Percentiles rank a stretch among this genome's conserved stretches.
These are phyloP conservation scores for Antheraea mylitta DNA, from an alignment of 1,140 invertebrate species.

Conservation along the genomic window DNA sequence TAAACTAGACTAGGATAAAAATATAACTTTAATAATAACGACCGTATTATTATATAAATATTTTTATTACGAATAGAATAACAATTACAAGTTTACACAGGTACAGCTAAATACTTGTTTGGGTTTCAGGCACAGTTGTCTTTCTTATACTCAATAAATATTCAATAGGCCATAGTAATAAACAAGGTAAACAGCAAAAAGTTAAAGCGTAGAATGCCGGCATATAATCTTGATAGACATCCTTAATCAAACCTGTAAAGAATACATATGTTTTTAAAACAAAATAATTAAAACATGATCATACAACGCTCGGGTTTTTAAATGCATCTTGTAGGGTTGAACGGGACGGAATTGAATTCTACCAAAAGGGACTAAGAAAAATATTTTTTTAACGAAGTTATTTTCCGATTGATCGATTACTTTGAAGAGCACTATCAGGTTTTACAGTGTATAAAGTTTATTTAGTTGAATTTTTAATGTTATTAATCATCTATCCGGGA, in stretches of 20 bases:
- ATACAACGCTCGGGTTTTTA: neutral
- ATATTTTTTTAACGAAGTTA: too few species aligned
- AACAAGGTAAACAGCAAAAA: constrained; percentile 57
- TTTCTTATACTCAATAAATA: constrained; percentile 32
- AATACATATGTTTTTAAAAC: constrained; percentile 5
- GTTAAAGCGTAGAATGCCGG: constrained; percentile 60
- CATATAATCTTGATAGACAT: constrained; percentile 51
- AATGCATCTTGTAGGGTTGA: neutral
- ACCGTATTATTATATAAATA: neutral
- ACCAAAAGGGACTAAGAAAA: too few species aligned
- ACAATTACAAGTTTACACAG: neutral
- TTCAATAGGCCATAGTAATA: constrained; percentile 60
- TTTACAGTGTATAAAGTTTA: too few species aligned
- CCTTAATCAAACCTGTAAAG: constrained; percentile 60
- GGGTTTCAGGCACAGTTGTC: neutral
- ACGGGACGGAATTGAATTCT: too few species aligned
- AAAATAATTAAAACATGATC: too few species aligned
- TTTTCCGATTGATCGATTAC: too few species aligned
- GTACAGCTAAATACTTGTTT: neutral
- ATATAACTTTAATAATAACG: neutral
- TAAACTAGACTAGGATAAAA: neutral
- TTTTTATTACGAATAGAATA: neutral
- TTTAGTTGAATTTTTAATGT: too few species aligned
- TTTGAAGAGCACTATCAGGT: too few species aligned
- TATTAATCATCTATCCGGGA: too few species aligned